A percentile compares a stretch with the other conserved stretches of the same genome.
Conservation (phyloP, 2,797 vertebrate genomes). For the Lagocephalus sceleratus region DNA sequence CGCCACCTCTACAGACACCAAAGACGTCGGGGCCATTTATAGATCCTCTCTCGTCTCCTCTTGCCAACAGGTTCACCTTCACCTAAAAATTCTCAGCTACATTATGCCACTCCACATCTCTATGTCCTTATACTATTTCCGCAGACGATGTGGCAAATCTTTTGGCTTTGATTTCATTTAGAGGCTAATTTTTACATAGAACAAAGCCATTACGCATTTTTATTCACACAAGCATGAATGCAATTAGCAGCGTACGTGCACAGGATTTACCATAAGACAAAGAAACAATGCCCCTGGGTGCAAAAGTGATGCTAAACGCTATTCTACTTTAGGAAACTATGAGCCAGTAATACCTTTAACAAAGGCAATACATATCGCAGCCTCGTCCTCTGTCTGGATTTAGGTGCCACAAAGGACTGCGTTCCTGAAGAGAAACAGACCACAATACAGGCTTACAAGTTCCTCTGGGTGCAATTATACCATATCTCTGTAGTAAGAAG, state of each 20-base stretch:
- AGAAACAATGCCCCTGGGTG: constrained; percentile 60
- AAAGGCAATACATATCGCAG: constrained; percentile 51
- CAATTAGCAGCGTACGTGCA: constrained; percentile 36
- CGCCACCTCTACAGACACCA: constrained; percentile 39
- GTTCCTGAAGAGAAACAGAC: constrained; percentile 61
- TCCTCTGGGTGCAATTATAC: constrained; percentile 76
- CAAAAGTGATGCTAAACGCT: constrained; percentile 59
- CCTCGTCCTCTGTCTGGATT: constrained; percentile 37
- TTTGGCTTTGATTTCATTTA: constrained; percentile 19
- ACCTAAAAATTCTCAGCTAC: constrained; percentile 29
- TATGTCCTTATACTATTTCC: neutral
- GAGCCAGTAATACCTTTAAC: constrained; percentile 52
- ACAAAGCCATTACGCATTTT: constrained; percentile 39
- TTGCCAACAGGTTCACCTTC: constrained; percentile 34
- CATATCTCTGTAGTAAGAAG: constrained; percentile 66
- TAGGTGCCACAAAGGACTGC: constrained; percentile 66
- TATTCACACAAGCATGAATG: constrained; percentile 18
- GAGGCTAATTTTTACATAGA: constrained; percentile 25
- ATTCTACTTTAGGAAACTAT: constrained; percentile 68
- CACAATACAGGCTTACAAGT: constrained; percentile 70
- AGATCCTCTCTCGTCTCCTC: constrained; percentile 37
- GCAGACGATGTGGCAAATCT: constrained; percentile 7
- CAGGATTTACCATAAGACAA: constrained; percentile 41
- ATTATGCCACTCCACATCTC: constrained; percentile 5
- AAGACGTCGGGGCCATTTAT: constrained; percentile 55